These are phyloP conservation scores for Cheilosia urbana DNA, from an alignment of 2,888 invertebrate genomes.

Conservation along the genomic window DNA sequence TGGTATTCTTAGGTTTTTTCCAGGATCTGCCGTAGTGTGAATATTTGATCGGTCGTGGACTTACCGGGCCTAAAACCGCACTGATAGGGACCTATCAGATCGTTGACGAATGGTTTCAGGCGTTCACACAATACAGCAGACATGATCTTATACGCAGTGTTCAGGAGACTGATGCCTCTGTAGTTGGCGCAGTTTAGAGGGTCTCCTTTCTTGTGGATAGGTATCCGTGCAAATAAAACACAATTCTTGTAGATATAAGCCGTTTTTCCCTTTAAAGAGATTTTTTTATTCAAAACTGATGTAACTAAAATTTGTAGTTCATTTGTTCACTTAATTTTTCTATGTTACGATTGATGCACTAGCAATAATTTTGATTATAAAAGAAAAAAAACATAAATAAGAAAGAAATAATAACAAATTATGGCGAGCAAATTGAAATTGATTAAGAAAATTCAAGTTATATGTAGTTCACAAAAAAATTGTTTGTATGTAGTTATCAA, in stretches of 20 bases:
- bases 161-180: no score
- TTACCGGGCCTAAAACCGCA: no score
- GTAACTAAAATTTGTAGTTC: conserved; percentile 28
- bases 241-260: not conserved
- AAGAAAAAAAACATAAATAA: not conserved
- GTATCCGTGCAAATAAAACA: not conserved
- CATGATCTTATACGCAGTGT: no score
- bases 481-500: conserved; percentile 3
- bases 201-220: no score
- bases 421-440: conserved; percentile 5
- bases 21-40: no score
- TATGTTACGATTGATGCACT: conserved; percentile 13
- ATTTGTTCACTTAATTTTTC: not conserved
- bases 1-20: no score
- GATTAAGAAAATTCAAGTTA: conserved; percentile 4
- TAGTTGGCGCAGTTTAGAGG: no score
- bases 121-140: no score
- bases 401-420: not conserved
- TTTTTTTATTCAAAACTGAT: conserved; percentile 29
- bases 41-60: no score
- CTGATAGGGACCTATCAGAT: no score
- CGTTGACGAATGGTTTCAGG: no score
- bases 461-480: conserved; percentile 20
- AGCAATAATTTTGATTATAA: conserved; percentile 15
- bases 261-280: not conserved